Evolutionary conservation across 2,113 vertebrate species (phyloP).

Genomic region (Gorilla gorilla): DNA sequence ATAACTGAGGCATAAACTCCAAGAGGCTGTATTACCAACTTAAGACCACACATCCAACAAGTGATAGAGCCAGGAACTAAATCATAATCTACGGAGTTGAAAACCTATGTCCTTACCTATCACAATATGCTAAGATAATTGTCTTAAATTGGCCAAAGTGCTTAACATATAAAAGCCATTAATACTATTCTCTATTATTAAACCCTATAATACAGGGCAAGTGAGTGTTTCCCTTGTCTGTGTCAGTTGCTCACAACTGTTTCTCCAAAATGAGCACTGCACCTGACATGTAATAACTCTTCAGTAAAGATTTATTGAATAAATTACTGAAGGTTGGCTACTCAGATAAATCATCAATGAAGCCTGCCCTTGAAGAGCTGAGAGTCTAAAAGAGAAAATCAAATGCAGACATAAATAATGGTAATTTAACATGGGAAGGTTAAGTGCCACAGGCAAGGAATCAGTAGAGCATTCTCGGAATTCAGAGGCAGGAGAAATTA

Average conservation of each 20-base stretch:
- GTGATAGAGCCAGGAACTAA: neutral
- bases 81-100: neutral
- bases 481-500: neutral
- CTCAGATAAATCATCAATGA: slow-evolving; percentile 43
- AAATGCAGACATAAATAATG: neutral
- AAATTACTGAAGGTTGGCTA: neutral
- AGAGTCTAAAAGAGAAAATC: slow-evolving; percentile 29
- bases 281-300: neutral
- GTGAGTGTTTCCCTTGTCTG: neutral
- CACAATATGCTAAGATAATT: neutral
- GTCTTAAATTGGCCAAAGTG: neutral
- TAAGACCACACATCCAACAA: neutral
- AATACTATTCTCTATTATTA: neutral
- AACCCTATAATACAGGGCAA: neutral
- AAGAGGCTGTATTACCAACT: neutral
- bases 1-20: neutral
- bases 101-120: neutral
- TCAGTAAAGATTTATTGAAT: neutral
- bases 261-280: slow-evolving; percentile 14
- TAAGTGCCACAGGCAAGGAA: neutral
- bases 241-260: neutral
- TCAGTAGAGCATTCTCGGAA: neutral
- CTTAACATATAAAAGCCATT: neutral
- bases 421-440: slow-evolving; percentile 11
- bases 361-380: neutral